Evolutionary conservation across 2,113 vertebrate genomes (phyloP).

Genomic region (Tragelaphus imberbis): DNA sequence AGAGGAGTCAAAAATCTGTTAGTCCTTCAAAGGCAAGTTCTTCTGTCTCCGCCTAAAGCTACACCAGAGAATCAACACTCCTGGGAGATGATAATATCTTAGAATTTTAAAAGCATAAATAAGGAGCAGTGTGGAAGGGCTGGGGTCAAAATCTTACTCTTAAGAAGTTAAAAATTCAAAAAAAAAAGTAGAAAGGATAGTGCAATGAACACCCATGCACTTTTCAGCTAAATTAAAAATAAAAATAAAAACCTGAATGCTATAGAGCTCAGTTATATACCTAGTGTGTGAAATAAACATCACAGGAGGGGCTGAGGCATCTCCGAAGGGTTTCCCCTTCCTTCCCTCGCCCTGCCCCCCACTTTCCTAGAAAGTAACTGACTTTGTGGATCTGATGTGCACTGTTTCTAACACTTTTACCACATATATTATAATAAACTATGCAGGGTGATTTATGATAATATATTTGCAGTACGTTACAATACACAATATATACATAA

Average conservation of each 20-base stretch:
- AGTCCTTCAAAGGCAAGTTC: not conserved
- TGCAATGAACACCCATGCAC: not conserved
- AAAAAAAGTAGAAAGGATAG: not conserved
- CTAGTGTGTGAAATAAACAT: not conserved
- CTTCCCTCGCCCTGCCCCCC: not conserved
- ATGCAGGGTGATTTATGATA: not conserved
- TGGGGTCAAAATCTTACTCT: not conserved
- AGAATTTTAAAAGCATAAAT: not conserved
- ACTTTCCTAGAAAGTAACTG: not conserved
- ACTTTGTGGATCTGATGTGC: not conserved
- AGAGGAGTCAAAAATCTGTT: not conserved
- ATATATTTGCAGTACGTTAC: not conserved
- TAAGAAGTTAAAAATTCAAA: not conserved
- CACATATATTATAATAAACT: not conserved
- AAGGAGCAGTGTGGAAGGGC: not conserved
- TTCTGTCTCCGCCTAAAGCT: not conserved
- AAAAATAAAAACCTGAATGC: not conserved
- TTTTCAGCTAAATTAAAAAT: not conserved
- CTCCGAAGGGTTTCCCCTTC: not conserved
- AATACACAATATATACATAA: not conserved
- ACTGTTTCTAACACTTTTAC: not conserved
- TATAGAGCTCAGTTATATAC: not conserved
- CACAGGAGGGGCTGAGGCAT: not conserved
- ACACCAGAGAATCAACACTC: not conserved
- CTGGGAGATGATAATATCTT: not conserved